These are phyloP conservation scores for Andrena hattorfiana DNA, from an alignment of 2,888 invertebrate species.

Conservation along the genomic window DNA sequence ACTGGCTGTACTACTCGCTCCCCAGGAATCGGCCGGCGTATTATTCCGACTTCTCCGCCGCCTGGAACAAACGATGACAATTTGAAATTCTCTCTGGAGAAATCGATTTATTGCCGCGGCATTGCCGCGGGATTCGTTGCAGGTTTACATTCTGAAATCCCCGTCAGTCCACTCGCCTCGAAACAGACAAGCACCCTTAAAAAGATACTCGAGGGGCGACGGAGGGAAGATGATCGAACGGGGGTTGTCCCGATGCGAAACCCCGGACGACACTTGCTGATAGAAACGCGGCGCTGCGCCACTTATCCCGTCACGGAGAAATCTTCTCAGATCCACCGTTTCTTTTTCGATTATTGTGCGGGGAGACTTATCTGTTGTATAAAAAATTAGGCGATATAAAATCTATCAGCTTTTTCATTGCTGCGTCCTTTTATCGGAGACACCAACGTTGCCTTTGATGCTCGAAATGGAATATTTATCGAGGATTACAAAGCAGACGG, in stretches of 20 bases:
- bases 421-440: not conserved
- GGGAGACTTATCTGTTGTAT: too few species aligned
- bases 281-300: not conserved
- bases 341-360: too few species aligned
- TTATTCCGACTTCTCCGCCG: constrained; percentile 15
- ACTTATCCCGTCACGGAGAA: too few species aligned
- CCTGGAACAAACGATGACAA: constrained; percentile 52
- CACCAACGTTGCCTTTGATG: not conserved
- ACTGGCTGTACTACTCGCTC: constrained; percentile 17
- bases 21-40: not conserved
- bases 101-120: constrained; percentile 38
- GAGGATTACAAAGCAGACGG: constrained; percentile 17
- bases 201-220: not conserved
- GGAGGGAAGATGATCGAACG: constrained; percentile 5
- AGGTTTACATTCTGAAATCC: not conserved
- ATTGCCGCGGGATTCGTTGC: constrained; percentile 18
- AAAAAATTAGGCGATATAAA: too few species aligned
- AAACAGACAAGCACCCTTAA: not conserved
- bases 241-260: not conserved
- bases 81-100: constrained; percentile 40
- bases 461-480: constrained; percentile 36
- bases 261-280: not conserved
- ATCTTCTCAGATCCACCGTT: too few species aligned
- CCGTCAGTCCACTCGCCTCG: not conserved
- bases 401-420: constrained; percentile 2